Evolutionary conservation across 2,888 invertebrate species (phyloP), one percentile per base, ranked within the genome.

Genomic region (Rhorus exstirpatorius): DNA sequence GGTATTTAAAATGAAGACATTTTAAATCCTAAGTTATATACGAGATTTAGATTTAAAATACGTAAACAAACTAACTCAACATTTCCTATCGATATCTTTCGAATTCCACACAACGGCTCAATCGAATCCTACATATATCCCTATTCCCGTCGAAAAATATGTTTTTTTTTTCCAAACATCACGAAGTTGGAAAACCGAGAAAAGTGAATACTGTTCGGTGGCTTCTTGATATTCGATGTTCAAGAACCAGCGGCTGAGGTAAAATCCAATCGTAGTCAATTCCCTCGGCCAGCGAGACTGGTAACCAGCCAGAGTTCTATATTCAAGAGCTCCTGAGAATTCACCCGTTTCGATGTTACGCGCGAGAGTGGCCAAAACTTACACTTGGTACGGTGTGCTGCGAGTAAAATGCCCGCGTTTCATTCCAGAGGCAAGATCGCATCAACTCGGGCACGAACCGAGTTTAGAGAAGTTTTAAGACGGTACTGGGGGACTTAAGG

Each of bases 181-280:
- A 6, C 31, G 44, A 55, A 75, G 21, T 55, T 6, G 31, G 1
- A 31, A 19, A 58, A 46, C 38, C 51, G 6, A 6, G 44, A 58
- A 55, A 65, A 61, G 55, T 14, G 24, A 38, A 41, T 65, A 44
- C n/a, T 55, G 53, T 65, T 65, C 21, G 58, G 55, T 19, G 4
- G n/a, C 55, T 31, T 46, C 44, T 65, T 35, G 65, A 65, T 58
- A 46, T 65, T 53, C 65, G 35, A 7, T 7, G 38, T 31, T 55
- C 12, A 12, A 4, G 6, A 14, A 26, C 44, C 3, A 3, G 51
- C 19, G 44, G 58, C 61, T 38, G 41, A 44, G 60, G 72, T 79
- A 46, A 81, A 79, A 81, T 83, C 76, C 70, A 81, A 83, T 81
- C 61, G 78, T 58, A 75, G 78, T 67, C 72, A 83, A 83, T 83